phyloP scores from a whole-genome alignment of 2,888 invertebrate species.

The Copidosoma aretas region DNA sequence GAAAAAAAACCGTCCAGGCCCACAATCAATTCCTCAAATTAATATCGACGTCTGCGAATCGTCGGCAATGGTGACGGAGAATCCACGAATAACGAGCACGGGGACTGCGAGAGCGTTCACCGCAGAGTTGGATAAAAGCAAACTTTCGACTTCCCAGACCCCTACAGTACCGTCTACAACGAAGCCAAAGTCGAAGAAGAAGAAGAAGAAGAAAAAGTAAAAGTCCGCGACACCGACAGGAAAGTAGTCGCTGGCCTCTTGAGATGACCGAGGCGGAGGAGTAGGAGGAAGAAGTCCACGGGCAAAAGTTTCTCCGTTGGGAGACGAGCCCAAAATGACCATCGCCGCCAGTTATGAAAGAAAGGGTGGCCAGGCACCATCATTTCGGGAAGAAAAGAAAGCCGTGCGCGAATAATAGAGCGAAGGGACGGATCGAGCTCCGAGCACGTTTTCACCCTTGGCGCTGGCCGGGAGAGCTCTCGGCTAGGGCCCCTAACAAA shows the following conservation, averaged over 20 bases:
- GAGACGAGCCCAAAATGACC: constrained; percentile 50
- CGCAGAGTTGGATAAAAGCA: background rate
- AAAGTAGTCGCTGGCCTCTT: background rate
- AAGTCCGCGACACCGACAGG: background rate
- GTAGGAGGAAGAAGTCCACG: constrained; percentile 24
- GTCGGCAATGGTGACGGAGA: background rate
- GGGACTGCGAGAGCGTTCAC: background rate
- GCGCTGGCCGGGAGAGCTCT: constrained; percentile 60
- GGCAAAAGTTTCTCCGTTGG: constrained; percentile 43
- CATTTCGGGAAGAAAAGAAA: constrained; percentile 26
- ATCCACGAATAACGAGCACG: constrained; percentile 16
- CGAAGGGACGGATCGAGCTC: constrained; percentile 56
- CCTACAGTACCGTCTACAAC: background rate
- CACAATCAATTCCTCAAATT: background rate
- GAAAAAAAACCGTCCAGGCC: background rate
- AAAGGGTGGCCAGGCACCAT: constrained; percentile 35
- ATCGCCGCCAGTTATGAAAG: constrained; percentile 49
- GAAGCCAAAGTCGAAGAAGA: constrained; percentile 1
- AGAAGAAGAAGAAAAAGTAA: constrained; percentile 26
- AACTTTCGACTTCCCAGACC: background rate
- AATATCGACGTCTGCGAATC: background rate
- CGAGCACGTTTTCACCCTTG: constrained; percentile 63
- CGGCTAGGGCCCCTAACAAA: constrained; percentile 58
- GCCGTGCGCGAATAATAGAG: constrained; percentile 45
- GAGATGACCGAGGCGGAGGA: constrained; percentile 25